These are phyloP conservation scores for Camelus bactrianus DNA, from an alignment of 2,113 vertebrate genomes.

Conservation along the genomic window DNA sequence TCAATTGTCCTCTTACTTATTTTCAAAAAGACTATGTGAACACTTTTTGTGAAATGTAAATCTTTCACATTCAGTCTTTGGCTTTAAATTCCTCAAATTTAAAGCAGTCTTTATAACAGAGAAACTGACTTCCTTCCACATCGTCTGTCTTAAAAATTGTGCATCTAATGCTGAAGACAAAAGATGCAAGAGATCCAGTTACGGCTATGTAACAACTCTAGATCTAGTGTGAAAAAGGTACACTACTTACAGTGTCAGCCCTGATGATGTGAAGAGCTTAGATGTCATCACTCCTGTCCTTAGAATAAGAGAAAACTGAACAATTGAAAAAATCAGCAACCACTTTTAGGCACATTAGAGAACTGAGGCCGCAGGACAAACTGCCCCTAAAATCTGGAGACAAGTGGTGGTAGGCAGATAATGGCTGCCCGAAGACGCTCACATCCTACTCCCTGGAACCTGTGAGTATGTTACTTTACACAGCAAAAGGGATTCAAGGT, in stretches of 20 bases:
- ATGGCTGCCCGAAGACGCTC: neutral
- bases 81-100: neutral
- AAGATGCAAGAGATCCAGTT: neutral
- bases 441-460: neutral
- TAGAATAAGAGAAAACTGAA: neutral
- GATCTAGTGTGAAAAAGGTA: neutral
- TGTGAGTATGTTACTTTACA: neutral
- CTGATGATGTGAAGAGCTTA: neutral
- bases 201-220: neutral
- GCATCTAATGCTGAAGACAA: neutral
- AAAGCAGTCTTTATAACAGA: conserved; percentile 13
- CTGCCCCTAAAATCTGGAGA: neutral
- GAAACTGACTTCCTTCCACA: neutral
- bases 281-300: neutral
- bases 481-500: neutral
- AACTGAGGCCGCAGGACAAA: neutral
- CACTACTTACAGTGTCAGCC: neutral
- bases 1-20: neutral
- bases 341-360: neutral
- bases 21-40: neutral
- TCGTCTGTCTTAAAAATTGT: neutral
- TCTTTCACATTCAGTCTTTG: neutral
- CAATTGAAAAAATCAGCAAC: neutral
- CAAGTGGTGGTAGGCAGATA: neutral
- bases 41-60: neutral